A percentile compares a stretch with the other conserved stretches of the same genome.
These are phyloP conservation scores for Platycheirus rosarum DNA, from an alignment of 2,888 invertebrate species.

Conservation along the genomic window DNA sequence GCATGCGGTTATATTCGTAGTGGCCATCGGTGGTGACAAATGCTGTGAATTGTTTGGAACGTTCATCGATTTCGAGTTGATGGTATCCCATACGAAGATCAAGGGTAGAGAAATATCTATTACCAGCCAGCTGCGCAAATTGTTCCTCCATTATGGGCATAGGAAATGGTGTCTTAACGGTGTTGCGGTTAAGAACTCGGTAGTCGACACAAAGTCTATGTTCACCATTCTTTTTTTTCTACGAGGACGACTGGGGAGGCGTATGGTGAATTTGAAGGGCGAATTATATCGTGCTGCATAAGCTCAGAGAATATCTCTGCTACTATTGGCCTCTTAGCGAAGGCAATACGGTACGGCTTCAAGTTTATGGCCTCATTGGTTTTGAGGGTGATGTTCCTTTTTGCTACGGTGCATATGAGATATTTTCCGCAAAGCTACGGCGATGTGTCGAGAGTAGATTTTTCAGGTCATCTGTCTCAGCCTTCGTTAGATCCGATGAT, in stretches of 20 bases:
- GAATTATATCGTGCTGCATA: slow-evolving; percentile 23
- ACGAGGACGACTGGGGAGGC: slow-evolving; percentile 37
- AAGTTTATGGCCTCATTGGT: slow-evolving; percentile 34
- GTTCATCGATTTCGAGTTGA: slow-evolving; percentile 54
- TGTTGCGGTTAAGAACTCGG: slow-evolving; percentile 35
- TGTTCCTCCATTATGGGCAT: not conserved
- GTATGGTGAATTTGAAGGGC: slow-evolving; percentile 14
- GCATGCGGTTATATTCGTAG: not conserved
- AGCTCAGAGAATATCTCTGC: not conserved
- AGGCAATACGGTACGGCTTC: slow-evolving; percentile 61
- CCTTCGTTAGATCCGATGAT: slow-evolving; percentile 2
- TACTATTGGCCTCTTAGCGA: slow-evolving; percentile 45
- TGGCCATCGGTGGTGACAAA: slow-evolving; percentile 55
- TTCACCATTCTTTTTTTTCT: slow-evolving; percentile 58
- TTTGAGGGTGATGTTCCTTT: slow-evolving; percentile 41
- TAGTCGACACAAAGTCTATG: slow-evolving; percentile 66
- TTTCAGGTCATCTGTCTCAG: slow-evolving; percentile 2
- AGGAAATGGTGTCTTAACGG: too few relatives aligned
- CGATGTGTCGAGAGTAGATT: slow-evolving; percentile 17
- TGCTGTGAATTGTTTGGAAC: slow-evolving; percentile 38
- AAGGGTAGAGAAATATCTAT: slow-evolving; percentile 38
- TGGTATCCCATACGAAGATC: slow-evolving; percentile 62
- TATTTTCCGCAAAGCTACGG: slow-evolving; percentile 18
- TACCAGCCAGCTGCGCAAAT: slow-evolving; percentile 51
- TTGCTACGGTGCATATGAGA: not conserved